Conservation (phyloP, 1,140 invertebrate species). For the Centruroides sculpturatus region DNA sequence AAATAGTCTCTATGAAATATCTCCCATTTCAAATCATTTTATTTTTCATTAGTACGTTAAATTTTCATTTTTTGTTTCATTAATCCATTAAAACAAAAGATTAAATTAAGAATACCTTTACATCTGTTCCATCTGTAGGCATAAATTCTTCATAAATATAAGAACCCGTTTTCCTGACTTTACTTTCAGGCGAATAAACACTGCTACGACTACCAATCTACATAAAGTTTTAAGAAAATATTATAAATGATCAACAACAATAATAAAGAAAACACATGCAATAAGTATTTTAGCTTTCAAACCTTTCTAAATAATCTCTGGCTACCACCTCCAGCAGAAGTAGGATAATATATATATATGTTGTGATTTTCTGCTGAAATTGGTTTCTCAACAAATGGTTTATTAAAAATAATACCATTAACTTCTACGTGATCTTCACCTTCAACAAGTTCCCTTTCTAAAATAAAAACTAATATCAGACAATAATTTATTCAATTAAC, state of each 20-base stretch:
- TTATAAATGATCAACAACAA: constrained; percentile 6
- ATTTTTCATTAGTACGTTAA: too few species aligned
- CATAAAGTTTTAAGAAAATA: constrained; percentile 4
- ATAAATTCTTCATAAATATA: constrained; percentile 99
- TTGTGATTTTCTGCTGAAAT: constrained; percentile 99
- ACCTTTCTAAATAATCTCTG: constrained; percentile 94
- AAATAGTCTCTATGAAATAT: too few species aligned
- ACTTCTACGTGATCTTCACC: constrained; percentile 98
- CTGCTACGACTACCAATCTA: constrained; percentile 95
- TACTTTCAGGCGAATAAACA: constrained; percentile 92
- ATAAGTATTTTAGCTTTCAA: constrained; percentile 1
- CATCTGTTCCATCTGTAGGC: constrained; percentile 96
- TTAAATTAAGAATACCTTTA: constrained; percentile 42
- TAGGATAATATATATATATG: constrained; percentile 99
- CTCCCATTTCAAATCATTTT: too few species aligned
- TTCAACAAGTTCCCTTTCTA: constrained; percentile 59
- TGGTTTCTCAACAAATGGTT: constrained; percentile 98
- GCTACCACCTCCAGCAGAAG: constrained; percentile 89
- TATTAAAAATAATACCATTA: constrained; percentile 91
- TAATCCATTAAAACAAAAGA: too few species aligned
- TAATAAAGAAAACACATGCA: constrained; percentile 1
- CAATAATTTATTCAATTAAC: too few species aligned
- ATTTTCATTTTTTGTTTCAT: too few species aligned
- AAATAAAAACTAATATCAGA: too few species aligned
- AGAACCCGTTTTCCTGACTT: constrained; percentile 89